Evolutionary conservation across 2,888 invertebrate genomes (phyloP).

Genomic region (Ecliptopera silaceata): DNA sequence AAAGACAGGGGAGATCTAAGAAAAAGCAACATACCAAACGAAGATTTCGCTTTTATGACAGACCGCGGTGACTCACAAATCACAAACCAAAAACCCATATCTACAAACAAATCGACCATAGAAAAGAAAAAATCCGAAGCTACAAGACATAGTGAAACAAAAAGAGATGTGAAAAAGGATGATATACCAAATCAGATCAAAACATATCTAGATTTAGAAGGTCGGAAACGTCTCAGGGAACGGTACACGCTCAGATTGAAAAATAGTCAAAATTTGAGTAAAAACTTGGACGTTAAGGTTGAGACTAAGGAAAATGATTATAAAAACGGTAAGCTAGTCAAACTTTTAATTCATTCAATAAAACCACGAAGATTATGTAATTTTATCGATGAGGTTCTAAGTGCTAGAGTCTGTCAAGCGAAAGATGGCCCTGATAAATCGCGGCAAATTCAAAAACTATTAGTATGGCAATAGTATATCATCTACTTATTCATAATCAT

Average conservation of each 20-base stretch:
- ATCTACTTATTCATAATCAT: too few relatives aligned
- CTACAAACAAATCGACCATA: neutral
- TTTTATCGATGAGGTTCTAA: too few relatives aligned
- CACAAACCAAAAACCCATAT: slow-evolving; percentile 8
- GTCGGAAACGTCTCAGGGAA: slow-evolving; percentile 40
- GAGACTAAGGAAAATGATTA: slow-evolving; percentile 10
- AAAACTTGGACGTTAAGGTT: slow-evolving; percentile 14
- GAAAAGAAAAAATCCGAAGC: slow-evolving; percentile 9
- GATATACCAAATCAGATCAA: slow-evolving; percentile 4
- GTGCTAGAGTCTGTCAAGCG: too few relatives aligned
- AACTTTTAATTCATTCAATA: too few relatives aligned
- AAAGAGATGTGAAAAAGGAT: slow-evolving; percentile 3
- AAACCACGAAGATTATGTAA: too few relatives aligned
- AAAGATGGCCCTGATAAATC: too few relatives aligned
- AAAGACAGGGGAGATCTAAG: slow-evolving; percentile 42
- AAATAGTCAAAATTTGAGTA: slow-evolving; percentile 14
- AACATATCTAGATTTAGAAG: slow-evolving; percentile 21
- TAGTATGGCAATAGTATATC: too few relatives aligned
- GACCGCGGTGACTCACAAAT: slow-evolving; percentile 45
- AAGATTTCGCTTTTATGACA: slow-evolving; percentile 18
- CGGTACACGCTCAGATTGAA: slow-evolving; percentile 40
- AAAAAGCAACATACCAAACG: slow-evolving; percentile 12
- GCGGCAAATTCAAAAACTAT: too few relatives aligned
- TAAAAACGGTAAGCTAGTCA: slow-evolving; percentile 14
- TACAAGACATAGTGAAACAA: neutral